Conservation (phyloP, 37 sponge, comb jelly and placozoan genomes). For the Hexactinellida sp. region DNA sequence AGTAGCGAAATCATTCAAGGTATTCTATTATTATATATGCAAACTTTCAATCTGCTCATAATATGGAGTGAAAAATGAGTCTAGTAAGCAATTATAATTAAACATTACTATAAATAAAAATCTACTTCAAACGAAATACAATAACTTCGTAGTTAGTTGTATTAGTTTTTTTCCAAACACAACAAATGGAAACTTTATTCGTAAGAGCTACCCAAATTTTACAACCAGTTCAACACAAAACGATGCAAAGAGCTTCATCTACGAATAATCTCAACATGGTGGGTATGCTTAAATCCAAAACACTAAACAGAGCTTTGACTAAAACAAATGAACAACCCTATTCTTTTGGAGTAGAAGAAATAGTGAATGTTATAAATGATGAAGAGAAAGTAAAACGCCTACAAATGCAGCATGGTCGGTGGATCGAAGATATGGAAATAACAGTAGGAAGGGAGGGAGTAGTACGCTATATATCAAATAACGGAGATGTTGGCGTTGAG, state of each 20-base stretch:
- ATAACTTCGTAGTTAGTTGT: background rate
- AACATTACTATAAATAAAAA: no score
- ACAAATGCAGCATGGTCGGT: background rate
- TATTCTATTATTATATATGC: no score
- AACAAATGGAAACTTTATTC: background rate
- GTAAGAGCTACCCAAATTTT: background rate
- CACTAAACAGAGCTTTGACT: background rate
- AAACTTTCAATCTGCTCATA: no score
- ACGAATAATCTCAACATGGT: background rate
- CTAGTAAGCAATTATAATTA: no score
- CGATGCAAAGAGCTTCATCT: background rate
- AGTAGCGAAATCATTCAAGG: no score
- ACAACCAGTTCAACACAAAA: background rate
- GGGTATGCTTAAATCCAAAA: background rate
- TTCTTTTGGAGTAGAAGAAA: background rate
- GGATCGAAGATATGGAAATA: slow-evolving; percentile 1
- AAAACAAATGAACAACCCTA: background rate
- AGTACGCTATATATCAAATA: background rate
- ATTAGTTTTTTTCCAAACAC: background rate
- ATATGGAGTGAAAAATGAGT: no score
- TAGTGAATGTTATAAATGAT: background rate
- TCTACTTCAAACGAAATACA: no score
- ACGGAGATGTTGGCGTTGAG: background rate
- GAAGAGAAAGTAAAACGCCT: background rate
- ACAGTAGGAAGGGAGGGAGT: slow-evolving; percentile 7